These are phyloP conservation scores for Alloscopus bannaensis DNA, from an alignment of 2,888 invertebrate genomes.

Conservation along the genomic window DNA sequence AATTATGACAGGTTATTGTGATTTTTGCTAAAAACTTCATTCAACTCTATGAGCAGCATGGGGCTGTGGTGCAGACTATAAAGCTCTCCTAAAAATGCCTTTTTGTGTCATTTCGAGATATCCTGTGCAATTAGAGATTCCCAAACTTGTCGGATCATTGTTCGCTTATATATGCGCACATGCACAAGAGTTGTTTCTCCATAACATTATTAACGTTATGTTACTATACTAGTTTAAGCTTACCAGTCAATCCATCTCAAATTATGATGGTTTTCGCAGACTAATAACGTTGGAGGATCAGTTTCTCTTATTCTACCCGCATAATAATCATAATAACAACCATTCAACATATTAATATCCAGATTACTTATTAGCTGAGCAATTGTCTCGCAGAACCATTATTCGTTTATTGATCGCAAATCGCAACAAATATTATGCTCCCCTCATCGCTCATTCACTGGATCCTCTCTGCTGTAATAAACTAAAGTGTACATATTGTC, in stretches of 20 bases:
- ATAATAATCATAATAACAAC: not conserved
- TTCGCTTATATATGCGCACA: too few relatives aligned
- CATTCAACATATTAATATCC: conserved; percentile 4
- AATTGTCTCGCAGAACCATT: conserved; percentile 43
- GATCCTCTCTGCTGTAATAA: not conserved
- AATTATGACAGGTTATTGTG: too few relatives aligned
- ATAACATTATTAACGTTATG: too few relatives aligned
- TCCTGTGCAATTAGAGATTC: too few relatives aligned
- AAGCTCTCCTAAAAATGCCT: not conserved
- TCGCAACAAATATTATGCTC: not conserved
- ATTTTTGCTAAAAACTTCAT: not conserved
- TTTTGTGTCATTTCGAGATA: not conserved
- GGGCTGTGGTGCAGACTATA: not conserved
- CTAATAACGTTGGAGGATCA: not conserved
- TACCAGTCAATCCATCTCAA: not conserved
- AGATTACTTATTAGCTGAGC: conserved; percentile 49
- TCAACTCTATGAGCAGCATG: not conserved
- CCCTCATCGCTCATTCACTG: not conserved
- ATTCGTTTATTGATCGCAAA: conserved; percentile 1
- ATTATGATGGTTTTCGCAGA: not conserved
- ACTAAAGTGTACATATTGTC: not conserved
- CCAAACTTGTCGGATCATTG: too few relatives aligned
- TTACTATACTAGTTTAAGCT: too few relatives aligned
- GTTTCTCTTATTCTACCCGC: not conserved
- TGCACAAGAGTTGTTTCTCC: too few relatives aligned